phyloP scores from a whole-genome alignment of 2,888 invertebrate genomes.

The Athrips mouffetella region DNA sequence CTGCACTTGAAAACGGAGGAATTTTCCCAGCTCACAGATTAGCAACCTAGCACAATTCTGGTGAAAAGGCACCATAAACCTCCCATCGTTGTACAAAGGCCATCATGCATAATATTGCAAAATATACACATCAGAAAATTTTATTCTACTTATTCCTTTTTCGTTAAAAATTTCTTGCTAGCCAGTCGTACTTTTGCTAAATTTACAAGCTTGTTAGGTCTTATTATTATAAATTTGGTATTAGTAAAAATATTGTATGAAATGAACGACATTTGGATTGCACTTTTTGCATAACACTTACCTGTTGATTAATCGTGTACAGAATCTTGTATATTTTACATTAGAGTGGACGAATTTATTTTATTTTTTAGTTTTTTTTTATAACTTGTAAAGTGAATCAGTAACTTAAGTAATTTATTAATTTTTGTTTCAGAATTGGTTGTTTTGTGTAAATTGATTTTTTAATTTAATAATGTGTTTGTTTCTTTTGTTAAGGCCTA shows the following conservation, averaged over 20 bases:
- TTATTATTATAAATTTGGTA: too few species aligned
- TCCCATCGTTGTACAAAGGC: too few species aligned
- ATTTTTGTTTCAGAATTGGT: constrained; percentile 34
- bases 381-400: constrained; percentile 28
- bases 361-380: constrained; percentile 29
- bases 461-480: constrained; percentile 25
- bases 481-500: constrained; percentile 26
- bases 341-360: constrained; percentile 41
- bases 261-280: constrained; percentile 44
- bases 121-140: too few species aligned
- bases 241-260: constrained; percentile 13
- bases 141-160: too few species aligned
- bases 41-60: too few species aligned
- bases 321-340: constrained; percentile 61
- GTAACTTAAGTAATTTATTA: constrained; percentile 23
- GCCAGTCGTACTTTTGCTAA: too few species aligned
- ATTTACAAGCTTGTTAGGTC: too few species aligned
- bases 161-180: too few species aligned
- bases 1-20: too few species aligned
- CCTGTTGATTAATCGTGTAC: constrained; percentile 69
- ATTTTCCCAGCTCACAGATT: too few species aligned
- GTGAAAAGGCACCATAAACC: too few species aligned
- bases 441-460: constrained; percentile 36
- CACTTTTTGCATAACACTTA: constrained; percentile 73
- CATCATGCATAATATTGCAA: too few species aligned